A percentile compares a stretch with the other conserved stretches of the same genome.
phyloP scores from a whole-genome alignment of 2,888 invertebrate genomes.

The Galeruca laticollis region DNA sequence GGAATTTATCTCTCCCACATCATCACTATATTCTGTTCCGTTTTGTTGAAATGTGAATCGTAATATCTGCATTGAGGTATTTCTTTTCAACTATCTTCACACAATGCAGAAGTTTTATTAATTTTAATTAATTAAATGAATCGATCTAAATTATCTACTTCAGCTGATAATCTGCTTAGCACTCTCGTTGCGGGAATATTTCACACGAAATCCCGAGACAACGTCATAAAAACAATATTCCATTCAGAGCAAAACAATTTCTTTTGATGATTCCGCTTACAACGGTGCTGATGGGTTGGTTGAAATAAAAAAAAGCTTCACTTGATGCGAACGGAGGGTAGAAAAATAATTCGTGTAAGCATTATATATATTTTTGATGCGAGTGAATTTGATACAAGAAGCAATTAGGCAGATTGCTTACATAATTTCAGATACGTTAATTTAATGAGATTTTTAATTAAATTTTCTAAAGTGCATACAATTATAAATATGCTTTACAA shows the following conservation, averaged over 20 bases:
- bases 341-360: slow-evolving; percentile 9
- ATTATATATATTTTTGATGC: slow-evolving; percentile 8
- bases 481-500: background rate
- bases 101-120: too few relatives aligned
- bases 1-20: too few relatives aligned
- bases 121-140: too few relatives aligned
- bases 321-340: background rate
- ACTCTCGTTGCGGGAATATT: background rate
- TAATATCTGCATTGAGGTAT: too few relatives aligned
- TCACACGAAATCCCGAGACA: background rate
- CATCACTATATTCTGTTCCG: too few relatives aligned
- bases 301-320: background rate
- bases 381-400: slow-evolving; percentile 3
- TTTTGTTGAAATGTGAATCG: too few relatives aligned
- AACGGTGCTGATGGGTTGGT: too few relatives aligned
- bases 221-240: background rate
- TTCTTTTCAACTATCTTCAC: too few relatives aligned
- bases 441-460: slow-evolving; percentile 12
- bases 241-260: background rate
- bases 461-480: background rate
- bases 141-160: too few relatives aligned
- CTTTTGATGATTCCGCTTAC: slow-evolving; percentile 6
- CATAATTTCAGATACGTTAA: background rate
- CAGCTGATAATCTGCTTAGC: too few relatives aligned
- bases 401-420: slow-evolving; percentile 6